Percentiles rank a stretch among this genome's conserved stretches.
phyloP scores from a whole-genome alignment of 2,113 vertebrate species.

The Anser cygnoides region DNA sequence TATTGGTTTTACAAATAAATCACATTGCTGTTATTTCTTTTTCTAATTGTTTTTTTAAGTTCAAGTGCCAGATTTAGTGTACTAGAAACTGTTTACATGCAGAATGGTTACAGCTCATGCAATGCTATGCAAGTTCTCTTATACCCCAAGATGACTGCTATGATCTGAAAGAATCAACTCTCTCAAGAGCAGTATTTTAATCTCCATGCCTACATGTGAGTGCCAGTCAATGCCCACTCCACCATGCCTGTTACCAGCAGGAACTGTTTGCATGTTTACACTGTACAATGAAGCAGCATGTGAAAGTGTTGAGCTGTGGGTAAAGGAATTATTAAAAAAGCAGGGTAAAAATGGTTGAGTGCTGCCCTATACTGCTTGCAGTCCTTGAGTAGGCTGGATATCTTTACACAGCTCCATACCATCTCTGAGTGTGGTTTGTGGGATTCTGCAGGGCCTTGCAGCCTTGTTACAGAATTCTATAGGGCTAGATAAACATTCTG shows the following conservation, averaged over 20 bases:
- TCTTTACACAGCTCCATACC: neutral
- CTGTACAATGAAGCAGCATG: neutral
- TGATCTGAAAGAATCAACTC: neutral
- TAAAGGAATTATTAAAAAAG: neutral
- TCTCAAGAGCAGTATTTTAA: neutral
- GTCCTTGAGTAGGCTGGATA: neutral
- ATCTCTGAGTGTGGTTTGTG: neutral
- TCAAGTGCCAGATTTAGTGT: neutral
- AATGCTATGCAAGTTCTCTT: neutral
- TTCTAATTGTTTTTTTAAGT: neutral
- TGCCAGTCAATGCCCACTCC: neutral
- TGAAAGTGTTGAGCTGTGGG: neutral
- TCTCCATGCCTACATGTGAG: rapidly evolving
- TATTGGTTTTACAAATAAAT: constrained; percentile 17
- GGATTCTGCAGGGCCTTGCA: neutral
- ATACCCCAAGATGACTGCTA: neutral
- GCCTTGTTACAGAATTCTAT: constrained; percentile 8
- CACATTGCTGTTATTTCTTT: neutral
- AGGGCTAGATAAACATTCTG: constrained; percentile 33
- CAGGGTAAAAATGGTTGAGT: neutral
- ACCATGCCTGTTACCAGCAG: neutral
- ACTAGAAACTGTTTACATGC: neutral
- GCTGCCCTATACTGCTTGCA: neutral
- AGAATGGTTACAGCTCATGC: neutral
- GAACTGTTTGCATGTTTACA: neutral